Base-by-base conservation (phyloP, 2,113 vertebrate species). In the Lepus timidus region DNA sequence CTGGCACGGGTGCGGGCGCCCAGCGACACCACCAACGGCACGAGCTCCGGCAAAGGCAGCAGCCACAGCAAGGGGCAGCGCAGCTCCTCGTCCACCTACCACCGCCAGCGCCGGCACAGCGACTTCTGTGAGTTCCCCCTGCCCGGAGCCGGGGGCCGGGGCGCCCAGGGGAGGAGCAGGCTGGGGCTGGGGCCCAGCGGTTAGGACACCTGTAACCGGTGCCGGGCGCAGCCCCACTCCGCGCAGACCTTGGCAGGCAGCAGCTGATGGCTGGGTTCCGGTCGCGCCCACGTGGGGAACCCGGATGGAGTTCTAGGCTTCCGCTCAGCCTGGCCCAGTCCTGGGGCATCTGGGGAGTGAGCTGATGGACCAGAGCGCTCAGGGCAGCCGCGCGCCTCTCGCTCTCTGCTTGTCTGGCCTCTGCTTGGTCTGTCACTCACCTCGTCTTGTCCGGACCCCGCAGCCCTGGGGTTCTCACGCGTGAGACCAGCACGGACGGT, bases 91-190 rank as follows among this genome's bases (percentile, higher is more conserved):
- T 99, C 98, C 90, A 99, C 99, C 36, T 99, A 99, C 97, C 99
- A 99, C 98, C 98, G 99, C 95, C 99, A 99, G 97, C 98, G 99
- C 81, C 98, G 99, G 94, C 99, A 99, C 97, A 99, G 99, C 3
- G 99, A 99, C 97, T 99, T 99, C 98, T 99, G 99, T 99, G 98
- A 90, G 93, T 94, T 31, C 16, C 25, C 11, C 4, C 1, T 7
- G 27, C 17, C 51, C 70, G 8, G 20, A 19, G 13, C 55, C 55
- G 14, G 19, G 55, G 55, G 17, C 19, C 55, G 19, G 55, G 44
- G 44, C 44, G 6, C 44, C 44, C 44, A 44, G 44, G 44, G 44
- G 44, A 44, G 44, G 44, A 44, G 44, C 44, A 44, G 44, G 44
- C 44, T 44, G 1, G 44, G 44, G 44, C 44, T 39, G 8, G 44